Conservation (phyloP, 2,888 invertebrate species). For the Schrankia costaestrigalis region DNA sequence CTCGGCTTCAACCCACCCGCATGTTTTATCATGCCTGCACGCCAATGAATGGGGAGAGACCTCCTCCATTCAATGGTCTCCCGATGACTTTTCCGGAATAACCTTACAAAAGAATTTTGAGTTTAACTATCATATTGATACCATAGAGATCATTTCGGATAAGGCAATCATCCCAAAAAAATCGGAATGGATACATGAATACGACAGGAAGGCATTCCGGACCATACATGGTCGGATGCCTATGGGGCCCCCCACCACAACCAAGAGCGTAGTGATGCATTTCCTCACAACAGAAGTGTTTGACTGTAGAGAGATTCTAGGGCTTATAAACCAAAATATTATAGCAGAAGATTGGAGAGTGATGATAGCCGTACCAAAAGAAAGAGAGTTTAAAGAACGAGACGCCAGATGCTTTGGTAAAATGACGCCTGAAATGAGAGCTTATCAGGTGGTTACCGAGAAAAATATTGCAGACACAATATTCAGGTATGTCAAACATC, state of each 20-base stretch:
- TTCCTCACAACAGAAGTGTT: neutral
- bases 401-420: neutral
- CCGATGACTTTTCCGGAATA: too few relatives aligned
- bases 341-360: neutral
- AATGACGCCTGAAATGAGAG: slow-evolving; percentile 2
- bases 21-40: too few relatives aligned
- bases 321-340: neutral
- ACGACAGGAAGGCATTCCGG: neutral
- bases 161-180: neutral
- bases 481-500: slow-evolving; percentile 2
- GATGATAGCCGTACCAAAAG: neutral
- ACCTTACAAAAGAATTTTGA: too few relatives aligned
- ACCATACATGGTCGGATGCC: neutral
- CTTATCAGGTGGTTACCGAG: slow-evolving; percentile 3
- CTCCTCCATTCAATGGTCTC: too few relatives aligned
- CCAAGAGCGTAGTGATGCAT: neutral
- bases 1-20: too few relatives aligned
- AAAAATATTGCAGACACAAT: slow-evolving; percentile 1
- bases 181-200: neutral
- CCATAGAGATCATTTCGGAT: neutral
- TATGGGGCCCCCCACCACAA: neutral
- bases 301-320: neutral
- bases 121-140: too few relatives aligned
- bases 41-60: too few relatives aligned
- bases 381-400: neutral